Base-by-base conservation (phyloP, 2,113 vertebrate genomes). In the Myotis yumanensis region DNA sequence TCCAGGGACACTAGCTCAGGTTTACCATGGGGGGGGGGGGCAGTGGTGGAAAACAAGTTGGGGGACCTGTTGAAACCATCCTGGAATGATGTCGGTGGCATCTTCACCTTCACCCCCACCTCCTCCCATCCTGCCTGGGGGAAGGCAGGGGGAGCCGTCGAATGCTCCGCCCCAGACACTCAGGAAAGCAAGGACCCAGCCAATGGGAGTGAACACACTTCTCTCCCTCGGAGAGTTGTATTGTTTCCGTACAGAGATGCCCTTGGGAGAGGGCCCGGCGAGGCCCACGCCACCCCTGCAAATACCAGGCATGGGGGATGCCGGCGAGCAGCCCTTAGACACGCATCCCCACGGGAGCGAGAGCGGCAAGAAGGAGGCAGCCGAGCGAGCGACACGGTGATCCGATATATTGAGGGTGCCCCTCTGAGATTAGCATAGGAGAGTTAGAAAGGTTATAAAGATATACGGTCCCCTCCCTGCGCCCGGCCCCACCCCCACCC, bases 401-500 rank as follows among this genome's bases (percentile, higher is more conserved):
- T 97, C 97, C 97, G 97, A 97, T 97, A 97, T 97, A 97, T 97
- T 97, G 97, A 97, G 97, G 96, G 95, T 69, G 89, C 89, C 96
- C 97, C 96, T 97, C 97, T 89, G 96, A 96, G 97, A 96, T 97
- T 95, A 97, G 97, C 97, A 97, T 96, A 97, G 95, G 97, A 97
- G 97, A 97, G 93, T 97, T 97, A 97, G 97, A 97, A 97, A 97
- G 97, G 94, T 97, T 97, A 97, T 97, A 97, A 97, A 97, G 97
- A 95, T 97, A 97, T 97, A 97, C 82, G 69, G 48, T 94, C 88
- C 97, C 96, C 89, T 94, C 93, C 90, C 95, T 82, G 92, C 84
- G 87, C 95, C 96, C 94, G 20, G 72, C 48, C 95, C 94, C 83
- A 23, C 91, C 90, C 79, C 54, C 35, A 0, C 83, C 95, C 93